Evolutionary conservation across 2,113 vertebrate genomes (phyloP).

Genomic region (Synchiropus splendidus): DNA sequence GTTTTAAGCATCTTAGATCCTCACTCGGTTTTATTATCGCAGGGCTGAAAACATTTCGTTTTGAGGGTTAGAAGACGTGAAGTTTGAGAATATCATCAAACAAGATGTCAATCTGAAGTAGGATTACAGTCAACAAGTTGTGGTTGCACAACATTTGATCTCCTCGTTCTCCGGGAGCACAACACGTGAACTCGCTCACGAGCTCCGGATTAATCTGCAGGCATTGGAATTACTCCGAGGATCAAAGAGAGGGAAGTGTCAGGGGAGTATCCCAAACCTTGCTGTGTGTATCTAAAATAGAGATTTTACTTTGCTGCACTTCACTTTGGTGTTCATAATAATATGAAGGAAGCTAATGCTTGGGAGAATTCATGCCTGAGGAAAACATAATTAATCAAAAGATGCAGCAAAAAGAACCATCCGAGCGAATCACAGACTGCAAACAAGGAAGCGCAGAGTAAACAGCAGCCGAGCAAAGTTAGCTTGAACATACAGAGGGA

Average conservation of each 20-base stretch:
- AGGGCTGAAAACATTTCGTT: too few species aligned
- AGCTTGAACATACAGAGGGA: constrained; percentile 24
- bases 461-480: constrained; percentile 35
- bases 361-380: constrained; percentile 19
- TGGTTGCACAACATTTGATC: constrained; percentile 55
- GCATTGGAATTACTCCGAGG: constrained; percentile 49
- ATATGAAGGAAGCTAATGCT: constrained; percentile 21
- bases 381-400: constrained; percentile 38
- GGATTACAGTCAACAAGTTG: constrained; percentile 52
- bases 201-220: constrained; percentile 58
- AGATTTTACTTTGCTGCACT: constrained; percentile 37
- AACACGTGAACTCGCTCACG: constrained; percentile 46
- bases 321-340: constrained; percentile 43
- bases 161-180: constrained; percentile 35
- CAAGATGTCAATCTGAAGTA: constrained; percentile 33
- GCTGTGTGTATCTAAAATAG: constrained; percentile 38
- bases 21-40: too few species aligned
- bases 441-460: constrained; percentile 19
- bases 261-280: constrained; percentile 40
- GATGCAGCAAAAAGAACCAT: constrained; percentile 25
- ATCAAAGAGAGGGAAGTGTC: constrained; percentile 54
- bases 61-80: constrained; percentile 22
- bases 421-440: constrained; percentile 23
- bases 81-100: constrained; percentile 48
- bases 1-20: too few species aligned